Evolutionary conservation across 2,888 invertebrate species (phyloP), one percentile per base, ranked within the genome.

Genomic region (Eucera pruinosa): DNA sequence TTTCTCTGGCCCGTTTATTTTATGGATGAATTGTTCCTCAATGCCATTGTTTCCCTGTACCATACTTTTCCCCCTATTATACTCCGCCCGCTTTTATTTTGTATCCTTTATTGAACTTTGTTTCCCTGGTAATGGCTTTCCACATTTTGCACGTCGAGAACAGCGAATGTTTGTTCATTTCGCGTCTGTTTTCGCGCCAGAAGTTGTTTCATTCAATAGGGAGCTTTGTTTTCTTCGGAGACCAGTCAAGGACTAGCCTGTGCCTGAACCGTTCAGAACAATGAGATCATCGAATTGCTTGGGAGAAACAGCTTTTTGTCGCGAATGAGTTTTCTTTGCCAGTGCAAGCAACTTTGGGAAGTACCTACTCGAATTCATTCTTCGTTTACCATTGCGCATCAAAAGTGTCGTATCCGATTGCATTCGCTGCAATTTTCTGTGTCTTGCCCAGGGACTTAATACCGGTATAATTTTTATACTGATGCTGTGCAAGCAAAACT

Each of bases 1-100:
- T 3, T 7, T 5, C 4, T 11, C 20, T 2, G 27, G 45, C 41
- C 39, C 13, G 25, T 58, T 60, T 43, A 60, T 60, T 54, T 43
- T 13, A 39, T 50, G 43, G 50, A 45, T 23, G 72, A 68, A 72
- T 72, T 52, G 58, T 60, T 68, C 41, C 27, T 30, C 45, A 11
- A 4, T 45, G 68, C 36, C 23, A 68, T 68, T 71, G 58, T 71
- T 58, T 50, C 5, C 15, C 39, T 30, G 9, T 27, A 2, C 11
- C 55, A 9, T 18, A 33, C n/a, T 55, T 65, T 55, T 55, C 30
- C 47, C 33, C 20, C 33, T 13, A 13, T 48, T 39, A 13, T 36
- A 7, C 33, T 11, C 45, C 18, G 1, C 7, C 20, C 20, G 20
- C 9, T 45, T 60, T 52, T 52, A 60, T 52, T 58, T 67, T 43